Conservation (phyloP, 2,113 vertebrate species). For the Tylochromis polylepis region DNA sequence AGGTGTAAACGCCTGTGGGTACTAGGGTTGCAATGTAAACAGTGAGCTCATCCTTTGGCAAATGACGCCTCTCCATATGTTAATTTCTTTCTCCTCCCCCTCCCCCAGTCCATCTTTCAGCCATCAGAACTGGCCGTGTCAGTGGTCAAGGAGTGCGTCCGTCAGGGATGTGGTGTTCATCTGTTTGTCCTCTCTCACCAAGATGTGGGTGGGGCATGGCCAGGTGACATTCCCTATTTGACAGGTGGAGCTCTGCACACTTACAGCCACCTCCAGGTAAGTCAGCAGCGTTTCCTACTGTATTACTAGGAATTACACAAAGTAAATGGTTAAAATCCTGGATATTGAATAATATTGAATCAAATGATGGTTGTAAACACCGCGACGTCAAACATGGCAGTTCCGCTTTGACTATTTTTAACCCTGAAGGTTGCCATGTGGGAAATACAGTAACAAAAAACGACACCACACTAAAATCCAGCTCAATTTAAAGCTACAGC, state of each 20-base stretch:
- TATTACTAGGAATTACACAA: neutral
- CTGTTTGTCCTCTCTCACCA: constrained; percentile 73
- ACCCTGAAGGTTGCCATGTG: neutral
- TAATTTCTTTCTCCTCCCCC: neutral
- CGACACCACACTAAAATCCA: neutral
- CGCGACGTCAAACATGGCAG: neutral
- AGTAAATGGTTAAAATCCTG: neutral
- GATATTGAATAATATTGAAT: neutral
- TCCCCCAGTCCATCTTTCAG: constrained; percentile 73
- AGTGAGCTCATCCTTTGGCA: accelerated
- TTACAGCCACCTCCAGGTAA: constrained; percentile 73
- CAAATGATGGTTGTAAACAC: neutral
- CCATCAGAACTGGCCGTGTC: constrained; percentile 56
- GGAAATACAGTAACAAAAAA: accelerated
- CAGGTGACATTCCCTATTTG: constrained; percentile 69
- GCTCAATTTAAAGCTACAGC: accelerated
- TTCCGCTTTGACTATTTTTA: neutral
- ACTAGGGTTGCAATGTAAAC: neutral
- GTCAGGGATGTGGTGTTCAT: constrained; percentile 74
- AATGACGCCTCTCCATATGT: accelerated
- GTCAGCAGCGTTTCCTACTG: accelerated
- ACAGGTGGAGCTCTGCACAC: constrained; percentile 70
- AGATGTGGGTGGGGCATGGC: constrained; percentile 74
- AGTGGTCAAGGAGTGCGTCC: constrained; percentile 69
- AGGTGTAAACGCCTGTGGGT: neutral